A percentile compares a stretch with the other conserved stretches of the same genome.
phyloP scores from a whole-genome alignment of 2,113 vertebrate species.

The Menidia beryllina region DNA sequence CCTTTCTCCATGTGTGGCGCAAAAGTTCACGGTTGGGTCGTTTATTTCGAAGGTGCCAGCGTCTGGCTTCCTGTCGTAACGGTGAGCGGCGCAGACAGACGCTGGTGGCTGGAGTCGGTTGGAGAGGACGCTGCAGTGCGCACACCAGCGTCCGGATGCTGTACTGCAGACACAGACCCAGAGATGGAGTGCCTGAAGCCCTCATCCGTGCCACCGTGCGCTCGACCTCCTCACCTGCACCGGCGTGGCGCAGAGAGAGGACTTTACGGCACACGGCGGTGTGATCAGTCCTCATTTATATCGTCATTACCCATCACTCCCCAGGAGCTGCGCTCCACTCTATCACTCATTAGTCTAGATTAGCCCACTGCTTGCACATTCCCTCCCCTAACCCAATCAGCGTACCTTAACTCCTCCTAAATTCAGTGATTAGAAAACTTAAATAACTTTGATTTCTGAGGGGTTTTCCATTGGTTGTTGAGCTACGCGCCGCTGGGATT shows the following conservation, averaged over 20 bases:
- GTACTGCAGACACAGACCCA: conserved; percentile 64
- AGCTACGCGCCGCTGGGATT: conserved; percentile 19
- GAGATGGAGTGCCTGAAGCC: conserved; percentile 11
- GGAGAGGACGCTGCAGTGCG: conserved; percentile 71
- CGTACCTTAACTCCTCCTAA: conserved; percentile 2
- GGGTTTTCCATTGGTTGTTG: not conserved
- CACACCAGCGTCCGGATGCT: conserved; percentile 65
- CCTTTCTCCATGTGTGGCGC: not conserved
- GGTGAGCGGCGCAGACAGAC: conserved; percentile 31
- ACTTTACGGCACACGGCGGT: not conserved
- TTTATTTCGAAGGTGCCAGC: conserved; percentile 51
- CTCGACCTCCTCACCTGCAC: conserved; percentile 40
- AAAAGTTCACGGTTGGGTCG: not conserved
- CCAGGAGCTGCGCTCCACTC: not conserved
- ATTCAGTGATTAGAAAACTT: conserved; percentile 26
- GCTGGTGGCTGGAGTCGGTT: conserved; percentile 15
- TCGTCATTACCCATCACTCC: not conserved
- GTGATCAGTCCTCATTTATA: not conserved
- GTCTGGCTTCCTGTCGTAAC: conserved; percentile 48
- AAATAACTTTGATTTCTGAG: conserved; percentile 10
- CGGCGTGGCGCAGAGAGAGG: not conserved
- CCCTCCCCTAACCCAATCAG: conserved; percentile 8
- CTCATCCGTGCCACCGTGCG: conserved; percentile 15
- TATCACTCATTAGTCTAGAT: conserved; percentile 20
- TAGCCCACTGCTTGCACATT: not conserved